A percentile compares a stretch with the other conserved stretches of the same genome.
Conservation (phyloP, 2,113 vertebrate genomes). For the Bufo gargarizans region DNA sequence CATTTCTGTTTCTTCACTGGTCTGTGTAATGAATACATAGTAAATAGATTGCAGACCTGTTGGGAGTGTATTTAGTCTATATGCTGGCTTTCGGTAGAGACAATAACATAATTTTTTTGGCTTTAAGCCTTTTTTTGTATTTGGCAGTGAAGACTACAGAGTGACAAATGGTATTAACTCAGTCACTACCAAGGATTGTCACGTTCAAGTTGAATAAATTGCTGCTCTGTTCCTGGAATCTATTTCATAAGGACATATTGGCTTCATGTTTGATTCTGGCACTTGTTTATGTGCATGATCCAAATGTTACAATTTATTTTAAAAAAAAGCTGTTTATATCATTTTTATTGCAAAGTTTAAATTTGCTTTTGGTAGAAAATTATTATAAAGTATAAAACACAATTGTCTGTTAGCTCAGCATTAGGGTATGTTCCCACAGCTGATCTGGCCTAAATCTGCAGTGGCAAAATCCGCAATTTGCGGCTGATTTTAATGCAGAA, state of each 20-base stretch:
- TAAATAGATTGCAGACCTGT: neutral
- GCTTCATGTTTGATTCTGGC: constrained; percentile 1
- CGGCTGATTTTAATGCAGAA: too few relatives aligned
- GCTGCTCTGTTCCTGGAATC: neutral
- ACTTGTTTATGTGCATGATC: neutral
- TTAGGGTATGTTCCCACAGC: too few relatives aligned
- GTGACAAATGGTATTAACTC: constrained; percentile 22
- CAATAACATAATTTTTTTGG: constrained; percentile 14
- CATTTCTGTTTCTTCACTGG: neutral
- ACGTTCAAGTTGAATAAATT: neutral
- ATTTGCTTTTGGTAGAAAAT: neutral
- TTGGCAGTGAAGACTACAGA: constrained; percentile 16
- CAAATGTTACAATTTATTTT: constrained; percentile 19
- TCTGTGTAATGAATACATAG: neutral
- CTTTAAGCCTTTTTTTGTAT: neutral
- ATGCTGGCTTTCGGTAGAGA: neutral
- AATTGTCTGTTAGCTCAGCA: too few relatives aligned
- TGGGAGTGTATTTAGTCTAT: neutral
- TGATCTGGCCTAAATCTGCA: too few relatives aligned
- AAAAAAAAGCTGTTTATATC: constrained; percentile 14
- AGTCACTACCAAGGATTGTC: neutral
- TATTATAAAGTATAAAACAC: too few relatives aligned
- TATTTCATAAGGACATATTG: constrained; percentile 15
- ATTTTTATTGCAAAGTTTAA: neutral
- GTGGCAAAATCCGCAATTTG: too few relatives aligned